phyloP scores from a whole-genome alignment of 2,113 vertebrate species.

The Talpa occidentalis region DNA sequence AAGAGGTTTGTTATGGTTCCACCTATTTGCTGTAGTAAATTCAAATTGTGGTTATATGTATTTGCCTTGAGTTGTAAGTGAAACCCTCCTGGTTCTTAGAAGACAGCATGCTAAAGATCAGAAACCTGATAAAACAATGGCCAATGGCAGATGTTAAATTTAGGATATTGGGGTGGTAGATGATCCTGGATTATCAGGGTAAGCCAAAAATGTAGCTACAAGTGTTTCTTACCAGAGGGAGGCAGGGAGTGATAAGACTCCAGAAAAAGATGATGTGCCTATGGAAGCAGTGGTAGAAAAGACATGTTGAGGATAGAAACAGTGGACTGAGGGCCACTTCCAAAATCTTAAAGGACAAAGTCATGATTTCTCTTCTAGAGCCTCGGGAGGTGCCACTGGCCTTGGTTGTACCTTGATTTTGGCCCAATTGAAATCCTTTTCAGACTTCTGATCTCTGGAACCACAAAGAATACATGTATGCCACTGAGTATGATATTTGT shows the following conservation, averaged over 20 bases:
- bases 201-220: too few species aligned
- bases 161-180: background rate
- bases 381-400: fast-evolving
- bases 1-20: too few species aligned
- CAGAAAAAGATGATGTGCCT: fast-evolving
- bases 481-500: background rate
- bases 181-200: background rate
- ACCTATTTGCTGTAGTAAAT: too few species aligned
- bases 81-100: too few species aligned
- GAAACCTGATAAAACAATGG: too few species aligned
- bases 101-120: too few species aligned
- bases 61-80: too few species aligned
- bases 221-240: too few species aligned
- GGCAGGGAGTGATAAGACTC: fast-evolving
- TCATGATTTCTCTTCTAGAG: background rate
- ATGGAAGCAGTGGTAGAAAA: background rate
- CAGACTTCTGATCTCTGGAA: background rate
- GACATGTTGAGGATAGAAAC: fast-evolving
- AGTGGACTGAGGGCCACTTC: fast-evolving
- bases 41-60: too few species aligned
- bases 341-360: background rate
- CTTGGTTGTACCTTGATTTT: background rate
- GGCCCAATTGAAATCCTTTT: background rate
- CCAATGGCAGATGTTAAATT: background rate
- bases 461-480: too few species aligned